Evolutionary conservation across 1,140 invertebrate species (phyloP), one percentile per base, ranked within the genome.

Genomic region (Drosophila willistoni): DNA sequence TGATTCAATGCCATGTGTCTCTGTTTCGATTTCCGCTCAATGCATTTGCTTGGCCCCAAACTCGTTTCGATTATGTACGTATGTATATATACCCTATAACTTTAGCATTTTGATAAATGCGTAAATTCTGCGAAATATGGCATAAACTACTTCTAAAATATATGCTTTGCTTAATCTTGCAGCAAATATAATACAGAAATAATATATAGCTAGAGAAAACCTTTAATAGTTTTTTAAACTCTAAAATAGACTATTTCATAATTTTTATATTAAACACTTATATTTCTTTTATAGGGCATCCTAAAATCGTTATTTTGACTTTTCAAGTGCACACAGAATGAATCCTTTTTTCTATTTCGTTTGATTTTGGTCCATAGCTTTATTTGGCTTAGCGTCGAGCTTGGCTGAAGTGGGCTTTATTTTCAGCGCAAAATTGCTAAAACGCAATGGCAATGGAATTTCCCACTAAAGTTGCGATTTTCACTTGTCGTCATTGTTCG

Each of bases 281-380:
- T 1, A 4, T 36, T 36, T 9, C 0, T 22, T 22, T 19, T 12
- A 22, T 22, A 51, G 44, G 44, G 17, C 17, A 22, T 19, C 17
- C 44, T 1, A 3, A 22, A 3, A 19, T 7, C 44, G 7, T 12
- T 19, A 2, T 0, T 3, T 10, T 7, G 14, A 9, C 7, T 63
- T 70, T 66, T 71, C 64, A 77, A 83, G 70, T 64, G 68, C 71
- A 81, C 81, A 63, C 60, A 77, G 77, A 71, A 77, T 74, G 54
- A 33, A 60, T 81, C 73, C 77, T 63, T 86, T 68, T 72, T 57
- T 65, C 44, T 47, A 22, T 73, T 74, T 82, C 71, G 79, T 82
- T 85, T 79, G 78, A 81, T 75, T 86, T 76, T 86, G 72, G 66
- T 64, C 51, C 55, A 57, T 66, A 69, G 82, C 81, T 78, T 86